Base-by-base conservation (phyloP, 2,888 invertebrate species). In the Hypselothyrea guttata region DNA sequence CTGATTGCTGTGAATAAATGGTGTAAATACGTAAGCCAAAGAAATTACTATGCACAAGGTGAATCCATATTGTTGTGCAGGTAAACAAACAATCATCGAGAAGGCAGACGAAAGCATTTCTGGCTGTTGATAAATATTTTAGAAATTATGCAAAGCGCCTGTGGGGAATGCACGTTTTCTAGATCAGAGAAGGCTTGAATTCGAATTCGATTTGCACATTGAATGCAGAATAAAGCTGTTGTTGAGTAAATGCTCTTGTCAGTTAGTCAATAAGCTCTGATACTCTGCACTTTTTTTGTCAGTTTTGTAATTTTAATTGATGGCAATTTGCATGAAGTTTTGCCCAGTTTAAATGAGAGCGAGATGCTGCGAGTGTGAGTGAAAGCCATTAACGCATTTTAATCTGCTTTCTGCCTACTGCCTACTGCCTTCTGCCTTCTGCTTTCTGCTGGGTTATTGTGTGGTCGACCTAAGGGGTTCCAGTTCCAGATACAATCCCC, bases 331-430 rank as follows among this genome's bases (percentile, higher is more conserved):
- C 60, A 55, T 49, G 22, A 22, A 22, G 3, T n/a, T 22, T 22
- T 22, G 22, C 3, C 2, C 22, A 5, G 22, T 5, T 5, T 22
- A 22, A 22, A 22, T 22, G 22, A 18, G 16, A 9, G 16, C 18
- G 38, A 16, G 16, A 15, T 35, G 15, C 15, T n/a, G 5, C 5
- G n/a, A n/a, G n/a, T 34, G 28, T 45, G 28, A 1, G 33, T 49
- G 30, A 45, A 52, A 63, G 58, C 86, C 84, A 86, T 85, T 86
- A 86, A 84, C 86, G 84, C 86, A 86, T 84, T 86, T 85, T 86
- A 85, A 85, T 81, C 84, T 77, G 73, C 70, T 75, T 71, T 65
- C 58, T 62, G 54, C 63, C 61, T 84, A 82, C 73, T 84, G 81
- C 71, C 63, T 70, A 37, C 16, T 15, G 35, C n/a, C n/a, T n/a